Percentiles rank a stretch among this genome's conserved stretches.
Conservation (phyloP, 2,797 vertebrate genomes). For the Rhinella marina region DNA sequence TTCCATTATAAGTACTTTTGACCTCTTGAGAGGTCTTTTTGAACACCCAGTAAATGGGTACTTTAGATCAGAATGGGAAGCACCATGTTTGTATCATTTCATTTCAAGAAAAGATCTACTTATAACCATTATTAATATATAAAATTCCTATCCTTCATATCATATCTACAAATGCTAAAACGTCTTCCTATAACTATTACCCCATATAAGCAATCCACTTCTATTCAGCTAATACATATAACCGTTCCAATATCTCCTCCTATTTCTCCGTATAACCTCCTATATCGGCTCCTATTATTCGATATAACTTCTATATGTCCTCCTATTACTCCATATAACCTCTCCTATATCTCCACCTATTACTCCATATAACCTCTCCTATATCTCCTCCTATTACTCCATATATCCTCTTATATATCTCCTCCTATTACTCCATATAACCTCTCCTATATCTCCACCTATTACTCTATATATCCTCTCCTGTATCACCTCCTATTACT, state of each 20-base stretch:
- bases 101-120: too few relatives aligned
- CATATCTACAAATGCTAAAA: background rate
- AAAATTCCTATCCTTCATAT: too few relatives aligned
- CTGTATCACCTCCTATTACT: background rate
- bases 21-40: background rate
- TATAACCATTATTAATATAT: too few relatives aligned
- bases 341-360: background rate
- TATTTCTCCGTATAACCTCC: constrained; percentile 35
- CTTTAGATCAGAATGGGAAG: background rate
- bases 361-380: background rate
- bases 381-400: background rate
- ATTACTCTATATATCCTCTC: constrained; percentile 67
- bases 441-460: background rate
- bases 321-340: too few relatives aligned
- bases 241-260: constrained; percentile 65
- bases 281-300: constrained; percentile 65
- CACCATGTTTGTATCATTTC: too few relatives aligned
- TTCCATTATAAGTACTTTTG: background rate
- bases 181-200: background rate
- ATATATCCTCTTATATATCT: background rate
- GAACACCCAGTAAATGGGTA: background rate
- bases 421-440: background rate
- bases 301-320: background rate
- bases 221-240: too few relatives aligned
- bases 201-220: too few relatives aligned